A percentile compares a stretch with the other conserved stretches of the same genome.
Conservation (phyloP, 2,797 vertebrate genomes). For the Rhabdomys pumilio region DNA sequence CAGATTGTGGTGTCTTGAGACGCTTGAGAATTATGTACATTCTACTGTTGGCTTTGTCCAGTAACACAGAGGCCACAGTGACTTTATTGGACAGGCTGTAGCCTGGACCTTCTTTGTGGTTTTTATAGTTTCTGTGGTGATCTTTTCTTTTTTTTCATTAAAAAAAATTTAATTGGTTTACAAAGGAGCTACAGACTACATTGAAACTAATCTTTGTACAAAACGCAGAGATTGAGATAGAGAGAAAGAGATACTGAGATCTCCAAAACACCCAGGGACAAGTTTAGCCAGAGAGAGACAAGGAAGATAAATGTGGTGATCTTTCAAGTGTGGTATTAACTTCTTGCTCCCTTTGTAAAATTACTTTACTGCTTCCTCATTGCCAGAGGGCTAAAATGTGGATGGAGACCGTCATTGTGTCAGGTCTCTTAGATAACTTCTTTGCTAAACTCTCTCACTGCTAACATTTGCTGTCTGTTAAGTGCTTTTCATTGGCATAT, state of each 20-base stretch:
- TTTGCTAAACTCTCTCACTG: background rate
- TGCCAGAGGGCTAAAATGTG: conserved; percentile 25
- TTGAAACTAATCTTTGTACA: conserved; percentile 89
- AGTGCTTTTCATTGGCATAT: conserved; percentile 11
- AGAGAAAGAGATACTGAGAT: conserved; percentile 70
- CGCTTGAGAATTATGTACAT: background rate
- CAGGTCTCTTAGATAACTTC: background rate
- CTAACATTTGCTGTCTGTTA: background rate
- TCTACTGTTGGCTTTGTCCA: background rate
- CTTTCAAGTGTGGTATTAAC: conserved; percentile 2
- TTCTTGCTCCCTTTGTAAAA: conserved; percentile 6
- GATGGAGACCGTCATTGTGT: conserved; percentile 22
- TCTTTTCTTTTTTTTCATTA: conserved; percentile 79
- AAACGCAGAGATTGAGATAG: conserved; percentile 78
- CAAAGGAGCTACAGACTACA: conserved; percentile 90
- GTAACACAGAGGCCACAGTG: background rate
- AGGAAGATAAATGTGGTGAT: background rate
- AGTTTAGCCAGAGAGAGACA: conserved; percentile 51
- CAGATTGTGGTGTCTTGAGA: background rate
- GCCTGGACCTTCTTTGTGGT: background rate
- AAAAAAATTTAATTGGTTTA: conserved; percentile 89
- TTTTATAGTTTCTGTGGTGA: conserved; percentile 42
- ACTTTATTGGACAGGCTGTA: conserved; percentile 35
- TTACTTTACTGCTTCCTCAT: background rate
- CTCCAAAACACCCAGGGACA: conserved; percentile 80